Base-by-base conservation (phyloP, 2,888 invertebrate species). In the Leucophenga maculata region DNA sequence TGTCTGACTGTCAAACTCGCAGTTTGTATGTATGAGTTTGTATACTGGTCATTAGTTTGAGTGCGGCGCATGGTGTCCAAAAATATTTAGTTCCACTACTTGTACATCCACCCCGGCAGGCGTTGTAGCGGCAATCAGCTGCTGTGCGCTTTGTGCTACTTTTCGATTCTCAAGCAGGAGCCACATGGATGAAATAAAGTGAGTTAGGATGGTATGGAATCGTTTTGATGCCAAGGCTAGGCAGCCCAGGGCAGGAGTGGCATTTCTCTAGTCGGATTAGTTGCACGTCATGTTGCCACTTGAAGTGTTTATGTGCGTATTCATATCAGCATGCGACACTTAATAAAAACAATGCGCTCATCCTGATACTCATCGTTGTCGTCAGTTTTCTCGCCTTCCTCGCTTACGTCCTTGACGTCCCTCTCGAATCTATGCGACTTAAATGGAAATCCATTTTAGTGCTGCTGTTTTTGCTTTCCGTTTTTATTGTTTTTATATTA, bases 291-390 rank as follows among this genome's bases (percentile, higher is more conserved):
- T 85, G 85, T 83, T 85, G 82, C 77, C 85, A 85, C 83, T 86
- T 81, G 82, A 85, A 84, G 84, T 86, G 85, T 86, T 86, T 86
- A 85, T 83, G 79, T 81, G 83, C 76, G 77, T 46, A 64, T 64
- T 32, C 22, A 26, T 32, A 64, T 64, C 62, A 74, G 83, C 80
- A 84, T 86, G 86, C 83, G 82, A 86, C 86, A 86, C 86, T 86
- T 86, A 83, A 86, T 86, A 86, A 86, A 86, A 86, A 86, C 86
- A 86, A 86, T 86, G 86, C 81, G 79, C 81, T 79, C 84, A 81
- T 22, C 20, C 13, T 22, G 20, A 55, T 55, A 3, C 26, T 22
- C 14, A 39, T 39, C 39, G 39, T 32, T 11, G 16, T 57, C 32
- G n/a, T 57, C 57, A 57, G 14, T 22, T 0, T 57, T 4, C 26